phyloP scores from a whole-genome alignment of 2,797 vertebrate species.

The Chelonia mydas region DNA sequence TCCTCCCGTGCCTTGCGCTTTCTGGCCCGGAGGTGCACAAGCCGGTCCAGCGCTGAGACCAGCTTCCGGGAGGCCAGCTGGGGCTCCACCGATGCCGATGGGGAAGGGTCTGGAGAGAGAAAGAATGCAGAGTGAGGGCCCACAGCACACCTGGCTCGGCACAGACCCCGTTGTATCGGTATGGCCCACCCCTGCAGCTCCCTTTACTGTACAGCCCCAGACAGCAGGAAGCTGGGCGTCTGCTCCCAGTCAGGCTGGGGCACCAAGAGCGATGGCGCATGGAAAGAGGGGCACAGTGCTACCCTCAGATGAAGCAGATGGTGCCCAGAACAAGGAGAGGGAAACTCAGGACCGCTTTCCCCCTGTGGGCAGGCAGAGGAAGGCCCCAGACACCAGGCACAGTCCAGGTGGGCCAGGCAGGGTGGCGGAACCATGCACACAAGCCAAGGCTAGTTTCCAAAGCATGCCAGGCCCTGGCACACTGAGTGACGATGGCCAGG shows the following conservation, averaged over 20 bases:
- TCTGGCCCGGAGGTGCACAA: neutral
- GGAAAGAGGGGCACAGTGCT: neutral
- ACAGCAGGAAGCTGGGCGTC: neutral
- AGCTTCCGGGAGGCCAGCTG: neutral
- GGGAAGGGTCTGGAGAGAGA: neutral
- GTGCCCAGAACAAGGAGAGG: neutral
- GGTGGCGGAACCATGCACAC: too few relatives aligned
- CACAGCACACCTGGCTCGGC: neutral
- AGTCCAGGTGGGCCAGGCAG: too few relatives aligned
- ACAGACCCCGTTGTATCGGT: neutral
- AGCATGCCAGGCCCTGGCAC: neutral
- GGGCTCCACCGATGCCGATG: neutral
- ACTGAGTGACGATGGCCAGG: too few relatives aligned
- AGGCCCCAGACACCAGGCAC: neutral
- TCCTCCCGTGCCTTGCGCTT: neutral
- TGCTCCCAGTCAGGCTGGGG: neutral
- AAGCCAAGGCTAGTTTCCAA: too few relatives aligned
- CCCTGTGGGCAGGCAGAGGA: neutral
- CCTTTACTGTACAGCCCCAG: neutral
- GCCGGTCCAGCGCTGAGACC: neutral
- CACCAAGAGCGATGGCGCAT: too few relatives aligned
- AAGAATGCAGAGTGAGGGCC: neutral
- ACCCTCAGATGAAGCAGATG: neutral
- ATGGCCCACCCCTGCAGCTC: neutral
- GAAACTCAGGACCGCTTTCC: neutral